A percentile compares a stretch with the other conserved stretches of the same genome.
Conservation (phyloP, 2,888 invertebrate genomes). For the Scaptomyza flava region DNA sequence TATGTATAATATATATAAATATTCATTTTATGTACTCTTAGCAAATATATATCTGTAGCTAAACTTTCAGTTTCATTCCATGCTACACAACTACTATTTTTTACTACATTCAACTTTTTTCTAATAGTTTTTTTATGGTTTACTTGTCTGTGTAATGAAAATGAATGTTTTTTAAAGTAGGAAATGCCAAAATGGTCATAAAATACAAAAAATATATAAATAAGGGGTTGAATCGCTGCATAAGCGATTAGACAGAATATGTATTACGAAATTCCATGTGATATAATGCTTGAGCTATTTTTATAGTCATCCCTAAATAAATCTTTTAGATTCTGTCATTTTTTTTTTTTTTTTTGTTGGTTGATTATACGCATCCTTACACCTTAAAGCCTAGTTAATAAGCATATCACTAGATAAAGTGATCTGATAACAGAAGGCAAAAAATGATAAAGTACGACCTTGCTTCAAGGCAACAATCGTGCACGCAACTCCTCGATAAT, state of each 20-base stretch:
- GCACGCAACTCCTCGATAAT: too few species aligned
- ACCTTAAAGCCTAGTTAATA: too few species aligned
- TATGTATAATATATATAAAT: neutral
- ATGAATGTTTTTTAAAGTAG: slow-evolving; percentile 83
- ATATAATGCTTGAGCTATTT: slow-evolving; percentile 22
- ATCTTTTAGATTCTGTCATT: too few species aligned
- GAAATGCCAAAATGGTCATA: slow-evolving; percentile 71
- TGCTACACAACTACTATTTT: slow-evolving; percentile 33
- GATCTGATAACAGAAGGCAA: neutral
- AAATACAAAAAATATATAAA: neutral
- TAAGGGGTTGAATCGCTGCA: slow-evolving; percentile 39
- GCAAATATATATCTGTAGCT: slow-evolving; percentile 13
- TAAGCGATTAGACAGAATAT: slow-evolving; percentile 21
- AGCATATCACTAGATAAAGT: neutral
- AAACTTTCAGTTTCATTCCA: slow-evolving; percentile 77
- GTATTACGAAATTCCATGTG: slow-evolving; percentile 42
- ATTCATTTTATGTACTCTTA: slow-evolving; percentile 4
- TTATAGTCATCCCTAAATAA: neutral
- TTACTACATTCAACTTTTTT: slow-evolving; percentile 34
- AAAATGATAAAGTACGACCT: neutral
- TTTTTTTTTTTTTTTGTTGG: neutral
- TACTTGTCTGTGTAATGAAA: slow-evolving; percentile 72
- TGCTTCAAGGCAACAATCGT: too few species aligned
- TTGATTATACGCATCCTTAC: neutral
- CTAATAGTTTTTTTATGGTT: slow-evolving; percentile 17